phyloP scores from a whole-genome alignment of 53 echinoderm and acorn worm species.

The Echinometra lucunter region DNA sequence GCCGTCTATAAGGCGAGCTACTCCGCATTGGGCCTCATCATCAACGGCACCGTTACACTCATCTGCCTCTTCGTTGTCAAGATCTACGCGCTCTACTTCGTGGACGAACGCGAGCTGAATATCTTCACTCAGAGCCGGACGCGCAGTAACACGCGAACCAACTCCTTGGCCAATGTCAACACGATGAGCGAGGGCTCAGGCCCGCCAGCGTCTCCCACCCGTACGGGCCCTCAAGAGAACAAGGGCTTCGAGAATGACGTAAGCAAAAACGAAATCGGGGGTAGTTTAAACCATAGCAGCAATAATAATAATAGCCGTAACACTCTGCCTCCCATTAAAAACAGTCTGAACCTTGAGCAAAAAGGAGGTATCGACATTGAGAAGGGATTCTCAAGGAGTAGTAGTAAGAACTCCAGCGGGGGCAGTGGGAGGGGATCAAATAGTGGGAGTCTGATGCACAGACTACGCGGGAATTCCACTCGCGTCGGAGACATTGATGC shows the following conservation, averaged over 20 bases:
- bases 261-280: neutral
- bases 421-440: neutral
- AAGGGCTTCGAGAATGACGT: constrained; percentile 39
- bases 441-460: constrained; percentile 35
- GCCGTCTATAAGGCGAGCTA: constrained; percentile 82
- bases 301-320: constrained; percentile 19
- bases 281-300: constrained; percentile 32
- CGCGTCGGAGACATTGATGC: constrained; percentile 45
- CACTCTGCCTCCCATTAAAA: constrained; percentile 18
- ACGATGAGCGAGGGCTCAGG: constrained; percentile 1
- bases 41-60: constrained; percentile 88
- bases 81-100: constrained; percentile 97
- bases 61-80: constrained; percentile 90
- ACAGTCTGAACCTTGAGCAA: neutral
- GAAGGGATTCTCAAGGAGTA: neutral
- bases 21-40: constrained; percentile 83
- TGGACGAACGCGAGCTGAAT: constrained; percentile 90
- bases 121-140: constrained; percentile 88
- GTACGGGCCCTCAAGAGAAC: constrained; percentile 45
- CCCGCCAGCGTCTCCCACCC: constrained; percentile 29
- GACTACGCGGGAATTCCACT: constrained; percentile 54
- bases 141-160: constrained; percentile 79
- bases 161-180: constrained; percentile 54
- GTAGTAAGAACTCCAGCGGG: constrained; percentile 34
- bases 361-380: constrained; percentile 11